Evolutionary conservation across 2,113 vertebrate genomes (phyloP).

Genomic region (Eira barbara): DNA sequence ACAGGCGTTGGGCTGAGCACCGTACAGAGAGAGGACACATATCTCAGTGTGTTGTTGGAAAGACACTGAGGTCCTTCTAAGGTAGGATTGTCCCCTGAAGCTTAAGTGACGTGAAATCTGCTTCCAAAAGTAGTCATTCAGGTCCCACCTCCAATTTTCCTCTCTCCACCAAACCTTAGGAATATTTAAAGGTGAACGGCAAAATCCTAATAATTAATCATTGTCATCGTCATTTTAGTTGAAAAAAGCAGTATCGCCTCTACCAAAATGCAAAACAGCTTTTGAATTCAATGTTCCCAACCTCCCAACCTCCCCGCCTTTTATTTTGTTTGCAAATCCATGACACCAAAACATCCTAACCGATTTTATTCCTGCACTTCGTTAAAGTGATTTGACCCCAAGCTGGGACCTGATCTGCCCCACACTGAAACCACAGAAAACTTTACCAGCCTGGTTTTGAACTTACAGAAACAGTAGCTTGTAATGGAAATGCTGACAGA

Average conservation of each 20-base stretch:
- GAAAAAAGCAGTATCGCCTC: conserved; percentile 57
- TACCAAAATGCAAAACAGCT: conserved; percentile 45
- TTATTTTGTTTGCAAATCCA: background rate
- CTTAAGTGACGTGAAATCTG: background rate
- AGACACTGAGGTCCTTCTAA: background rate
- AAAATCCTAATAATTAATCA: background rate
- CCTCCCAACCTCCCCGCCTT: no score
- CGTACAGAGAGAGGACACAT: rapidly evolving
- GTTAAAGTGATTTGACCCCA: conserved; percentile 69
- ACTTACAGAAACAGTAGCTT: conserved; percentile 68
- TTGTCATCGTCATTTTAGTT: background rate
- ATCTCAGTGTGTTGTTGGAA: rapidly evolving
- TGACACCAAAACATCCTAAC: conserved; percentile 67
- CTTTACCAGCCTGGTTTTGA: conserved; percentile 73
- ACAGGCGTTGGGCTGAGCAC: background rate
- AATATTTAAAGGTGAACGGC: conserved; percentile 60
- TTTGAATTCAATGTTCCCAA: background rate
- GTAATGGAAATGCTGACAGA: conserved; percentile 76
- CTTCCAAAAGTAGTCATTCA: background rate
- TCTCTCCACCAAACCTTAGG: conserved; percentile 28
- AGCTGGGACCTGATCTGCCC: conserved; percentile 52
- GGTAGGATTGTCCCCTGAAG: background rate
- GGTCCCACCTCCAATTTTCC: background rate
- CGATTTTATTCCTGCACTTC: conserved; percentile 66
- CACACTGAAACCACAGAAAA: conserved; percentile 66